Percentiles rank a stretch among this genome's conserved stretches.
phyloP scores from a whole-genome alignment of 2,888 invertebrate species.

The Cataglyphis altisquamis region DNA sequence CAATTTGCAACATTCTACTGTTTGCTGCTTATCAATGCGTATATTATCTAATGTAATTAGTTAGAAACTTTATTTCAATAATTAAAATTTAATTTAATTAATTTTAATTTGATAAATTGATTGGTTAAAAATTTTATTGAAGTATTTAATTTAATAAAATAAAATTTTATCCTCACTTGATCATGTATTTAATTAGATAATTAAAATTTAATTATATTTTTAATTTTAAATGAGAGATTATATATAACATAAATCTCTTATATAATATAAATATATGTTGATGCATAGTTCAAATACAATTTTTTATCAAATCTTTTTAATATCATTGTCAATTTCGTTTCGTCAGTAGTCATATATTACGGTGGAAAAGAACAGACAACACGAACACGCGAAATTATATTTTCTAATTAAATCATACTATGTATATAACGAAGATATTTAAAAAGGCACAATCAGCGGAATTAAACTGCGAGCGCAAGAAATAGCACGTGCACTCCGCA shows the following conservation, averaged over 20 bases:
- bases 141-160: background rate
- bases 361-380: background rate
- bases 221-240: background rate
- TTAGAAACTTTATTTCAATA: background rate
- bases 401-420: slow-evolving; percentile 22
- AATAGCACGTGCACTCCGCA: background rate
- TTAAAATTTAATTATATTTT: slow-evolving; percentile 3
- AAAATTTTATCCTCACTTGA: background rate
- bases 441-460: background rate
- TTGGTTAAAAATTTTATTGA: background rate
- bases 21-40: background rate
- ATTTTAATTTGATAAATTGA: background rate
- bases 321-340: slow-evolving; percentile 28
- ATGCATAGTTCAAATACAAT: background rate
- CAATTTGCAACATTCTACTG: background rate
- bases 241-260: background rate
- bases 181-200: slow-evolving; percentile 13
- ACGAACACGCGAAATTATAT: slow-evolving; percentile 7
- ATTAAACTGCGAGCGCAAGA: slow-evolving; percentile 25
- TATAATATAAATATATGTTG: background rate
- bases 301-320: background rate
- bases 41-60: background rate
- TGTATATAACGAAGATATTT: slow-evolving; percentile 6
- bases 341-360: background rate
- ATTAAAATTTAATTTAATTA: background rate